Base-by-base conservation (phyloP, 1,140 invertebrate species). In the Scaptodrosophila lebanonensis region DNA sequence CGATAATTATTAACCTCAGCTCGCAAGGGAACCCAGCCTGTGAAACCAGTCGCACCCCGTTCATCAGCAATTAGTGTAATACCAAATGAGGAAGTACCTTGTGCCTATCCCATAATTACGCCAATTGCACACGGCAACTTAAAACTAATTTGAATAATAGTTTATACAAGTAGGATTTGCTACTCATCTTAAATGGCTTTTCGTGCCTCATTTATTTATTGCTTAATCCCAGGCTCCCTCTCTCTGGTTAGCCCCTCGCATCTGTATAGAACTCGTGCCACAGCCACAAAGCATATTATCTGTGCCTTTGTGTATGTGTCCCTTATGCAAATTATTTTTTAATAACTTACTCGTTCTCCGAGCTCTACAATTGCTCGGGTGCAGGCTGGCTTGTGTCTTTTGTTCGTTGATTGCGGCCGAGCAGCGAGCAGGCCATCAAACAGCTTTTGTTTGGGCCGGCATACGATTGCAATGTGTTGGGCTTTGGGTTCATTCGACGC, bases 101-200 rank as follows among this genome's bases (percentile, higher is more conserved):
- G 33, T 47, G 56, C 71, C 56, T 61, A 66, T 71, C 32, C 71
- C 56, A 66, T 70, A 77, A 76, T 75, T 75, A 75, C 69, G 52
- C 36, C 62, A 71, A 77, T 75, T 75, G 71, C 70, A 70, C 47
- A 53, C 69, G 69, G 69, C 59, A 52, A 77, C 66, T 59, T 77
- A 63, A 72, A 77, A 82, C 76, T 83, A 82, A 82, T 82, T 82
- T 82, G 76, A 82, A 82, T 82, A 82, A 83, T 83, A 82, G 83
- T 83, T 82, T 70, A 72, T 79, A 77, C 64, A 77, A 72, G 8
- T n/a, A n/a, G n/a, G 71, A 63, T 66, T 47, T 45, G 43, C 32
- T 29, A 33, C 53, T 27, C 22, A 33, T 22, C 30, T 44, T 5
- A 2, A 7, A 13, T 9, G 9, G 2, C 13, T 33, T 22, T 12